These are phyloP conservation scores for Sebastes kiyomatsui DNA, from an alignment of 2,797 vertebrate species.

Conservation along the genomic window DNA sequence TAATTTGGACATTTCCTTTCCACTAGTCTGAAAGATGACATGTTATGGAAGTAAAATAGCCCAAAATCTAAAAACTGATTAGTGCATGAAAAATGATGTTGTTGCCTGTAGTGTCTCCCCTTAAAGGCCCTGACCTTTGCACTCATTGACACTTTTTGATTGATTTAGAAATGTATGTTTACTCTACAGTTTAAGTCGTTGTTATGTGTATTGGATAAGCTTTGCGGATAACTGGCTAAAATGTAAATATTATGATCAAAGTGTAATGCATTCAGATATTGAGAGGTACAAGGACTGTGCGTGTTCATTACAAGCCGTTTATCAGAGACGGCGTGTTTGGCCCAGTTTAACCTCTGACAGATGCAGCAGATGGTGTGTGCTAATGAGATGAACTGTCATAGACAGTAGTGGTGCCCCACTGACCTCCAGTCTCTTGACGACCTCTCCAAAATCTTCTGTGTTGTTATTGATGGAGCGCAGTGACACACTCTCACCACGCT, in stretches of 20 bases:
- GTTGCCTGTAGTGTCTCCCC: too few relatives aligned
- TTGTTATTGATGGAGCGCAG: slow-evolving; percentile 93
- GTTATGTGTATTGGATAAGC: neutral
- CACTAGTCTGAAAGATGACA: too few relatives aligned
- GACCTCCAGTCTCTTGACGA: slow-evolving; percentile 96
- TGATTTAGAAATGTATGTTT: neutral
- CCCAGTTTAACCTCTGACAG: slow-evolving; percentile 2
- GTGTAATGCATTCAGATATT: neutral
- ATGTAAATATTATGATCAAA: slow-evolving; percentile 1
- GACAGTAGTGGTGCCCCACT: slow-evolving; percentile 63
- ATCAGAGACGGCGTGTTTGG: neutral
- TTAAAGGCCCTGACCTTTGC: neutral
- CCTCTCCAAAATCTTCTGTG: slow-evolving; percentile 94
- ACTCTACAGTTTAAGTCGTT: neutral
- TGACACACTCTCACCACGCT: slow-evolving; percentile 93
- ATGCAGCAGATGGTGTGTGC: slow-evolving; percentile 34
- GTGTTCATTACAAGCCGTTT: slow-evolving; percentile 17
- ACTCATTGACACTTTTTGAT: neutral
- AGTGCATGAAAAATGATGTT: too few relatives aligned
- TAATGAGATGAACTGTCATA: slow-evolving; percentile 25
- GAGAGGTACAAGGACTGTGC: neutral
- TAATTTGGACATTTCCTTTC: too few relatives aligned
- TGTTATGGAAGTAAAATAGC: too few relatives aligned
- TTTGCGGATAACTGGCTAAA: neutral
- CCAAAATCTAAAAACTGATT: too few relatives aligned